A percentile compares a stretch with the other conserved stretches of the same genome.
These are phyloP conservation scores for Mesoligia furuncula DNA, from an alignment of 2,888 invertebrate species.

Conservation along the genomic window DNA sequence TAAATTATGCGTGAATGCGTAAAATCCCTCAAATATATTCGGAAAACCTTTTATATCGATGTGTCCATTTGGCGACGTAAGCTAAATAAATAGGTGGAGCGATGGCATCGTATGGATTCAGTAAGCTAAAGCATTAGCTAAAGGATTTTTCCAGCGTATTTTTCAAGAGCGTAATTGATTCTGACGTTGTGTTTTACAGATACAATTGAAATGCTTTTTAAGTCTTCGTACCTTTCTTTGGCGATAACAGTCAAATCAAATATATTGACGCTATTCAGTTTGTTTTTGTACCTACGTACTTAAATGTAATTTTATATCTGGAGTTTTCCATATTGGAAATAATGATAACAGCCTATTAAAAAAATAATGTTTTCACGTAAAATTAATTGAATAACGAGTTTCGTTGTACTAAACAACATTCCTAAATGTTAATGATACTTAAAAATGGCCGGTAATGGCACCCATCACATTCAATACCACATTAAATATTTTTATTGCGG, in stretches of 20 bases:
- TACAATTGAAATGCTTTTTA: constrained; percentile 55
- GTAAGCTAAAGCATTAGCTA: constrained; percentile 64
- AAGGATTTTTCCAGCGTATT: constrained; percentile 63
- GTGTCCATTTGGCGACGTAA: constrained; percentile 67
- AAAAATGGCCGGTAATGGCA: background rate
- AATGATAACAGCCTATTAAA: background rate
- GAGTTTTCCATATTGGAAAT: constrained; percentile 7
- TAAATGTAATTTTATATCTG: background rate
- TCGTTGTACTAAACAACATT: background rate
- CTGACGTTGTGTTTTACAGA: constrained; percentile 55
- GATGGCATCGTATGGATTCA: constrained; percentile 64
- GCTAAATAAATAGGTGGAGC: constrained; percentile 64
- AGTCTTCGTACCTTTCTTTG: constrained; percentile 47
- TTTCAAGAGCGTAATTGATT: constrained; percentile 59
- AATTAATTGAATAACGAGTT: background rate
- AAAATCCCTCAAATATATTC: constrained; percentile 78
- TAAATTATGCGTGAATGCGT: constrained; percentile 87
- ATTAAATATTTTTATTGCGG: constrained; percentile 42
- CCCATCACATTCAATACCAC: constrained; percentile 5
- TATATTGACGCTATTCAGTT: constrained; percentile 11
- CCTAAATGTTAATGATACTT: constrained; percentile 19
- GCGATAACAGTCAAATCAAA: constrained; percentile 64
- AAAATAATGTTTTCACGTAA: background rate
- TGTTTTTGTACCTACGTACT: background rate
- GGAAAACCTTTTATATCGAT: constrained; percentile 70